Conservation (phyloP, 1,140 invertebrate genomes). For the Leptopilina clavipes region DNA sequence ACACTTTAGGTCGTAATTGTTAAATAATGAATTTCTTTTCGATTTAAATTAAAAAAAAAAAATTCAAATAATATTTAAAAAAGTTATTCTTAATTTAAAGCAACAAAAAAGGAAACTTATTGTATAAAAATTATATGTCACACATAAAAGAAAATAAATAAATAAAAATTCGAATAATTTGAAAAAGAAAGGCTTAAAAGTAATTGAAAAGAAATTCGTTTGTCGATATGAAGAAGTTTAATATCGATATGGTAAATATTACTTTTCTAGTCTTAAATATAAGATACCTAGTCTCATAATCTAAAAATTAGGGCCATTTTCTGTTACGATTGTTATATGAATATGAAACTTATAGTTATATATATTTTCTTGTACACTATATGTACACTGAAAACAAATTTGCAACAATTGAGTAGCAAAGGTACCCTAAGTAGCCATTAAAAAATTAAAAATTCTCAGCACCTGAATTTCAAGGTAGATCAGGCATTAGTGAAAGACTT, state of each 20-base stretch:
- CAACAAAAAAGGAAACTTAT: too few species aligned
- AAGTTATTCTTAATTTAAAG: too few species aligned
- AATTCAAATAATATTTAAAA: too few species aligned
- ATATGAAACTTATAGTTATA: slow-evolving; percentile 14
- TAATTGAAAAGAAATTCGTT: too few species aligned
- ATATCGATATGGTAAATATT: slow-evolving; percentile 28
- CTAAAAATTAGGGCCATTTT: slow-evolving; percentile 15
- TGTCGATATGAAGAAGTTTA: neutral
- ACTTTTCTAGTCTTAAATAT: neutral
- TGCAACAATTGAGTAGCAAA: slow-evolving; percentile 26
- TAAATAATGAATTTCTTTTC: too few species aligned
- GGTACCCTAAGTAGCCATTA: slow-evolving; percentile 20
- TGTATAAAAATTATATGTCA: too few species aligned
- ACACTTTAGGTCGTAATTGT: too few species aligned
- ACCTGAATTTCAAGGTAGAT: slow-evolving; percentile 20
- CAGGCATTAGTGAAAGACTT: neutral
- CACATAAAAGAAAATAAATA: too few species aligned
- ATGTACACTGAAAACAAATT: slow-evolving; percentile 23
- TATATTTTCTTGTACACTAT: slow-evolving; percentile 20
- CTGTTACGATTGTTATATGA: neutral
- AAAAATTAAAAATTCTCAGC: slow-evolving; percentile 22
- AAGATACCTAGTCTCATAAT: slow-evolving; percentile 3
- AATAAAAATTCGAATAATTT: too few species aligned
- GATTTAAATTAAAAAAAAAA: too few species aligned
- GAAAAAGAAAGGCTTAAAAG: too few species aligned